Evolutionary conservation across 2,797 vertebrate genomes (phyloP).

Genomic region (Macropus fuliginosus): DNA sequence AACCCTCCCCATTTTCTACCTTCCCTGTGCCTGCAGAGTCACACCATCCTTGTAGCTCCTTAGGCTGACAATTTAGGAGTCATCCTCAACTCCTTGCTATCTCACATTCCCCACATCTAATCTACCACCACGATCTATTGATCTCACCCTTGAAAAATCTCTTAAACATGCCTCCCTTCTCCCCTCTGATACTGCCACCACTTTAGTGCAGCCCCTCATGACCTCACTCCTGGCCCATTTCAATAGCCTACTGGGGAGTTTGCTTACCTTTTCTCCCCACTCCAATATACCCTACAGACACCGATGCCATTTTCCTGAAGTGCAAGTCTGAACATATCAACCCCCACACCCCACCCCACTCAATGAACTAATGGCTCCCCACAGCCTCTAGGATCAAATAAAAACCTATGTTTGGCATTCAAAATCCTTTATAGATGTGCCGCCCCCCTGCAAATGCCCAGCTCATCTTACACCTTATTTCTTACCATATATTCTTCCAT

Average conservation of each 20-base stretch:
- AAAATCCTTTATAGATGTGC: background rate
- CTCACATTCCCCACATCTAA: background rate
- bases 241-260: background rate
- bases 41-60: background rate
- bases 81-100: background rate
- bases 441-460: background rate
- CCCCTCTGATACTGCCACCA: background rate
- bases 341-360: background rate
- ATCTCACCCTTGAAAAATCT: background rate
- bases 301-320: background rate
- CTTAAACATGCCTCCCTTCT: background rate
- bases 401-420: background rate
- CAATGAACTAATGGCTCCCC: background rate
- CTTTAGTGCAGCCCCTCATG: background rate
- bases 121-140: background rate
- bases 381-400: background rate
- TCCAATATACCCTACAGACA: background rate
- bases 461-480: background rate
- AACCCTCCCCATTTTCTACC: background rate
- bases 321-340: background rate
- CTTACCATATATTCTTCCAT: background rate
- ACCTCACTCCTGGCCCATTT: background rate
- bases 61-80: background rate
- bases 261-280: background rate
- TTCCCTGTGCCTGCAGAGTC: background rate